Evolutionary conservation across 2,797 vertebrate species (phyloP).

Genomic region (Crotalus adamanteus): DNA sequence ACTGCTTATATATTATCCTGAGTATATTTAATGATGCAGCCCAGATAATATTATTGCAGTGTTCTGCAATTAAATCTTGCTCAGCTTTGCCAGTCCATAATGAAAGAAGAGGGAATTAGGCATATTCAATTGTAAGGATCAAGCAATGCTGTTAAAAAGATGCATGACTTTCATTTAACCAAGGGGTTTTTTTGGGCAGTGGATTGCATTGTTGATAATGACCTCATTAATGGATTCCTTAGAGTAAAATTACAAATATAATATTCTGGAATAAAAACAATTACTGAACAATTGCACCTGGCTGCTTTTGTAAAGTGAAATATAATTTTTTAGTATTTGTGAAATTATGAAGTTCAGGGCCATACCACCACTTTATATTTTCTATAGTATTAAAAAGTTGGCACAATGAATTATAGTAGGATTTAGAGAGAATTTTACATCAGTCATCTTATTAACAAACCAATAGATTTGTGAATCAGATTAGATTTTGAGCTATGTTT

Average conservation of each 20-base stretch:
- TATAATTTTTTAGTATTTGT: constrained; percentile 4
- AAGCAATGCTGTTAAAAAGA: constrained; percentile 34
- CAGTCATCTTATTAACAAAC: neutral
- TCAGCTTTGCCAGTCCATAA: constrained; percentile 35
- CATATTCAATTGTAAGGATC: constrained; percentile 1
- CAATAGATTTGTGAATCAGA: neutral
- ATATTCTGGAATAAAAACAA: constrained; percentile 3
- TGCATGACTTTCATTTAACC: constrained; percentile 21
- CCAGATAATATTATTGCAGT: constrained; percentile 29
- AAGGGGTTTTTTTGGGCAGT: constrained; percentile 25
- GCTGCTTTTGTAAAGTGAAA: neutral
- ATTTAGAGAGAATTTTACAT: neutral
- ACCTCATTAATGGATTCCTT: constrained; percentile 27
- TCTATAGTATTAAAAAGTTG: constrained; percentile 3
- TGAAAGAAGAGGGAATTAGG: constrained; percentile 36
- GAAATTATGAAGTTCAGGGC: neutral
- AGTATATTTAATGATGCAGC: constrained; percentile 20
- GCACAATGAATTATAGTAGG: neutral
- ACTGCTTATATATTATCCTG: constrained; percentile 31
- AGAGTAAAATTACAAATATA: constrained; percentile 31
- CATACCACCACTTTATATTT: neutral
- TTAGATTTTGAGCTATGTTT: neutral
- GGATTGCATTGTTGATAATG: constrained; percentile 38
- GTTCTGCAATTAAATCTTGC: constrained; percentile 36
- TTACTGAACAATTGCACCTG: constrained; percentile 25